These are phyloP conservation scores for Calephelis perditalis DNA, from an alignment of 2,888 invertebrate species.

Conservation along the genomic window DNA sequence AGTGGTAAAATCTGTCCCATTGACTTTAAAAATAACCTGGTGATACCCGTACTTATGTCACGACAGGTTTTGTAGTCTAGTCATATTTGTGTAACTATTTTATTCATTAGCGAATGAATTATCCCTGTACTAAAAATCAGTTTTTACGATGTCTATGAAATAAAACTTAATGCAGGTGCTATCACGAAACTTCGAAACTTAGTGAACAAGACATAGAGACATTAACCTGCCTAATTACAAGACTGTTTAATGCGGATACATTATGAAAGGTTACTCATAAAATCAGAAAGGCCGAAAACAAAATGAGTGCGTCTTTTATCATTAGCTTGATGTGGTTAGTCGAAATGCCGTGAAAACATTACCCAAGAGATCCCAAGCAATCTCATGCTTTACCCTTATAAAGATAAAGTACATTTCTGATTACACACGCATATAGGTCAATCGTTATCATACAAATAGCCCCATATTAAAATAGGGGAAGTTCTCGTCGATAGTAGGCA, in stretches of 20 bases:
- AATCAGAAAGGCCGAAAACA: constrained; percentile 13
- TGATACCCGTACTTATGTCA: too few species aligned
- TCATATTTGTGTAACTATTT: too few species aligned
- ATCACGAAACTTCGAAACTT: too few species aligned
- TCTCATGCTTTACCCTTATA: constrained; percentile 33
- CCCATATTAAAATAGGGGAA: constrained; percentile 41
- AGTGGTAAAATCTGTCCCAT: too few species aligned
- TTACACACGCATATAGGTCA: constrained; percentile 31
- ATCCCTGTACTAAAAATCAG: too few species aligned
- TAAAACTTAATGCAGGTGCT: too few species aligned
- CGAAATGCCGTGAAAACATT: constrained; percentile 25
- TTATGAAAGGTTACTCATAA: background rate
- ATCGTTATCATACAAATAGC: constrained; percentile 29
- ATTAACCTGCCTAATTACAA: background rate
- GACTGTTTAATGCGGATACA: background rate
- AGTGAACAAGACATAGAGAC: too few species aligned
- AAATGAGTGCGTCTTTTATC: constrained; percentile 27
- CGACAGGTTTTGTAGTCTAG: too few species aligned
- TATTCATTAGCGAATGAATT: too few species aligned
- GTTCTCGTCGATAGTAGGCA: constrained; percentile 52
- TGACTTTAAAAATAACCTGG: too few species aligned
- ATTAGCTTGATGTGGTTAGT: constrained; percentile 33
- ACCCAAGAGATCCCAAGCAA: constrained; percentile 24
- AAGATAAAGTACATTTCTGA: constrained; percentile 38
- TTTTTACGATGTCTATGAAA: too few species aligned